phyloP scores from a whole-genome alignment of 2,888 invertebrate species.

The Euspilapteryx auroguttella region DNA sequence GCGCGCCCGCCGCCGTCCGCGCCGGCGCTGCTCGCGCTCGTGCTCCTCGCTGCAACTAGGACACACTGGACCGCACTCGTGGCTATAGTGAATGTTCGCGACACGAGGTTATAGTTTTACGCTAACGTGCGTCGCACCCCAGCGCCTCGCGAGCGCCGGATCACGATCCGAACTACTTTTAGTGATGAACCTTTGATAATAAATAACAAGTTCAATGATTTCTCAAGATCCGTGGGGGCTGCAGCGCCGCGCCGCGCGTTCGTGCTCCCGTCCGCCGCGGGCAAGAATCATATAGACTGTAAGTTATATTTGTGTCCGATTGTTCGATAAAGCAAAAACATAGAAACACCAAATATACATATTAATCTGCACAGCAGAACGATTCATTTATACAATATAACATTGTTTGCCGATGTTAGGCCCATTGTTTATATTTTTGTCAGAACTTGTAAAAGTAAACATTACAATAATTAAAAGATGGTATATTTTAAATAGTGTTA shows the following conservation, averaged over 20 bases:
- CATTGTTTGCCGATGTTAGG: slow-evolving; percentile 41
- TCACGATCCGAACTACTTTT: slow-evolving; percentile 48
- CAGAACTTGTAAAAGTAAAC: slow-evolving; percentile 19
- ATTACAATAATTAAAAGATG: slow-evolving; percentile 14
- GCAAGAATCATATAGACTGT: slow-evolving; percentile 24
- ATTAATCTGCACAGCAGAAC: too few relatives aligned
- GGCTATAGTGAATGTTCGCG: slow-evolving; percentile 54
- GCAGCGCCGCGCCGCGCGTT: slow-evolving; percentile 19
- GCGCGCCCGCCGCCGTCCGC: slow-evolving; percentile 14
- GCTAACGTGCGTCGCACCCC: slow-evolving; percentile 48
- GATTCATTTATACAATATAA: not conserved
- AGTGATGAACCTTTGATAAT: slow-evolving; percentile 59
- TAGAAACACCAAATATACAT: slow-evolving; percentile 47
- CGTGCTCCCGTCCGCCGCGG: slow-evolving; percentile 27
- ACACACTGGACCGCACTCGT: slow-evolving; percentile 44
- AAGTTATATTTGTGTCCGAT: slow-evolving; percentile 50
- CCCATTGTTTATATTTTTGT: slow-evolving; percentile 37
- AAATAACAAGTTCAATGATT: slow-evolving; percentile 38
- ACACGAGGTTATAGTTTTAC: slow-evolving; percentile 59
- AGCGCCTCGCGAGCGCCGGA: slow-evolving; percentile 37
- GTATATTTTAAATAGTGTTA: slow-evolving; percentile 40
- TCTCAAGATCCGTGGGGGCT: slow-evolving; percentile 22
- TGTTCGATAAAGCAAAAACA: slow-evolving; percentile 37
- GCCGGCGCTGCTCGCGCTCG: not conserved
- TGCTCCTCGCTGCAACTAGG: slow-evolving; percentile 25